Conservation (phyloP, 2,113 vertebrate genomes). For the Serinus canaria region DNA sequence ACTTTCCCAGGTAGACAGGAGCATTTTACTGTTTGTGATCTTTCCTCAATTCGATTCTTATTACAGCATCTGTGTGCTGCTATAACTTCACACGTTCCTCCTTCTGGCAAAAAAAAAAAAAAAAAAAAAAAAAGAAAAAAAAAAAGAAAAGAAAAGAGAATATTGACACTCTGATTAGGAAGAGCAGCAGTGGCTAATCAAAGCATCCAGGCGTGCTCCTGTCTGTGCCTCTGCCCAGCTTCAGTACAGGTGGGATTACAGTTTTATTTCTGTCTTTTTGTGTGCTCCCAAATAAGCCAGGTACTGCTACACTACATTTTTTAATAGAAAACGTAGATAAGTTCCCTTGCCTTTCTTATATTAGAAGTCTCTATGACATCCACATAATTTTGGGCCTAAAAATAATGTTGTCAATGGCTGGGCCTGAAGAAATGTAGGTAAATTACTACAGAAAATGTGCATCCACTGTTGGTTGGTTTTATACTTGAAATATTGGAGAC, state of each 20-base stretch:
- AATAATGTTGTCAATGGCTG: neutral
- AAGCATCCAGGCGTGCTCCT: neutral
- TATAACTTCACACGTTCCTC: conserved; percentile 98
- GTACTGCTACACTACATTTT: neutral
- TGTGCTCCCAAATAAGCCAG: neutral
- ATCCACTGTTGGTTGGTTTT: neutral
- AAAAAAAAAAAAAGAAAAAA: neutral
- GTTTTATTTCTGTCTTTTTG: neutral
- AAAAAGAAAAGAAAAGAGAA: conserved; percentile 19
- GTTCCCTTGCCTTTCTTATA: neutral
- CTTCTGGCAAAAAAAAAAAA: conserved; percentile 79
- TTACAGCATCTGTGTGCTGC: conserved; percentile 99
- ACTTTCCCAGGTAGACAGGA: conserved; percentile 99
- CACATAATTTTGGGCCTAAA: neutral
- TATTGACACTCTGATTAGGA: conserved; percentile 54
- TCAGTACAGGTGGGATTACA: neutral
- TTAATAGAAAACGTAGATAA: neutral
- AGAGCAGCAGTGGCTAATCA: neutral
- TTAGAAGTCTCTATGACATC: neutral
- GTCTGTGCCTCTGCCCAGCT: neutral
- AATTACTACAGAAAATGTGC: neutral
- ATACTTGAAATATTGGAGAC: neutral
- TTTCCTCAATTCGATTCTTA: conserved; percentile 99
- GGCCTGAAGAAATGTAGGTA: neutral
- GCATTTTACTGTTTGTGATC: conserved; percentile 98